Evolutionary conservation across 2,113 vertebrate species (phyloP), one percentile per base, ranked within the genome.

Genomic region (Mugil cephalus): DNA sequence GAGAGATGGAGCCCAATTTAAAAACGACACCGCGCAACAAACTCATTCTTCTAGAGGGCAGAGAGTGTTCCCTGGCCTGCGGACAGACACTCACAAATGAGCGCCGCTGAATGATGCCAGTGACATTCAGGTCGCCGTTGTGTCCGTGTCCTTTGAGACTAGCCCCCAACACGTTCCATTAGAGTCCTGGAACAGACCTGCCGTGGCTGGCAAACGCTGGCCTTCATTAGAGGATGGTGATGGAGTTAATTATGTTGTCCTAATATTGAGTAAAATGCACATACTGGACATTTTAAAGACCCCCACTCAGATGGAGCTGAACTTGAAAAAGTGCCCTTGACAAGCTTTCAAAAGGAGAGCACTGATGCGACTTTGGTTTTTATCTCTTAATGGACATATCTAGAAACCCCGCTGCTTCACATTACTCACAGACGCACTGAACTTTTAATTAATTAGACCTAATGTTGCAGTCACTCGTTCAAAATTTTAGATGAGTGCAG

Each of bases 21-120:
- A 88, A 92, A 91, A 87, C 85, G 90, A 89, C 85, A 90, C 73
- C 67, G 56, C 85, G 80, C 81, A 79, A 92, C 87, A 91, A 90
- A 86, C 85, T 79, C 86, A 77, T 88, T 75, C 75, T 84, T 90
- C 73, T 81, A 81, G 81, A 89, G 82, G 91, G 85, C 88, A 88
- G 55, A 55, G 88, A 77, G 85, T 83, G 87, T 77, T 75, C 56
- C 85, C 75, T 90, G 83, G 89, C 89, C 83, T 10, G 60, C 40
- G 69, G 90, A 91, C 87, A 91, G 79, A 82, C 78, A 65, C 74
- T 75, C 85, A 83, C 80, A 91, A 90, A 91, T 82, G 82, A 88
- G 86, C 9, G 38, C 54, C 8, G 85, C 87, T 84, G 87, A 90
- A 84, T 89, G 84, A 91, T 84, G 78, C 83, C 74, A 80, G 86